Conservation (phyloP, 1,140 invertebrate genomes). For the Drosophila guanche region DNA sequence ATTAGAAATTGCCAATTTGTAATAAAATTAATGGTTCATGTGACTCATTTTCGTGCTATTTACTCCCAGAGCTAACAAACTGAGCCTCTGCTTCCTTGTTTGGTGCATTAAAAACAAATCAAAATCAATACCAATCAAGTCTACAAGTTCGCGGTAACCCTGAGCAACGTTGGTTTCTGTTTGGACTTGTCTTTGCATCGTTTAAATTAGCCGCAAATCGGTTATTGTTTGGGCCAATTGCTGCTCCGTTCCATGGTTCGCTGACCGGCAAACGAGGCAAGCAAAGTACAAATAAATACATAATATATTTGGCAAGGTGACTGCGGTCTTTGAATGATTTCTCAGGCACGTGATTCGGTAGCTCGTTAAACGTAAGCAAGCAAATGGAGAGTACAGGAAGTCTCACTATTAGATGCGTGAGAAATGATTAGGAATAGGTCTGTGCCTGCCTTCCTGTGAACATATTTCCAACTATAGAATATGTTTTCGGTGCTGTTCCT, state of each 20-base stretch:
- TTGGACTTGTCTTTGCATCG: constrained; percentile 42
- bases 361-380: constrained; percentile 41
- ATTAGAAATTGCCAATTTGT: constrained; percentile 35
- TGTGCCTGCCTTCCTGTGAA: background rate
- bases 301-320: constrained; percentile 48
- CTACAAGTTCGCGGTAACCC: constrained; percentile 7
- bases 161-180: constrained; percentile 29
- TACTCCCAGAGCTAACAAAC: too few relatives aligned
- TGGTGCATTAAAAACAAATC: constrained; percentile 50
- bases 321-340: constrained; percentile 39
- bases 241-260: constrained; percentile 13
- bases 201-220: constrained; percentile 40
- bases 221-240: constrained; percentile 28
- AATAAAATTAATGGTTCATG: constrained; percentile 5
- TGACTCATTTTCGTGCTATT: background rate
- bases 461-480: background rate
- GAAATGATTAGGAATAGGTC: too few relatives aligned
- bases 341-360: constrained; percentile 40
- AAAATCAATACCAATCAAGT: constrained; percentile 36
- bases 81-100: constrained; percentile 36
- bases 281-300: constrained; percentile 17
- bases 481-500: constrained; percentile 3
- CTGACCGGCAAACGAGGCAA: constrained; percentile 47
- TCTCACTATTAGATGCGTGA: too few relatives aligned
- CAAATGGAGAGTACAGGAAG: constrained; percentile 4